Evolutionary conservation across 2,113 vertebrate species (phyloP).

Genomic region (Dasyprocta punctata): DNA sequence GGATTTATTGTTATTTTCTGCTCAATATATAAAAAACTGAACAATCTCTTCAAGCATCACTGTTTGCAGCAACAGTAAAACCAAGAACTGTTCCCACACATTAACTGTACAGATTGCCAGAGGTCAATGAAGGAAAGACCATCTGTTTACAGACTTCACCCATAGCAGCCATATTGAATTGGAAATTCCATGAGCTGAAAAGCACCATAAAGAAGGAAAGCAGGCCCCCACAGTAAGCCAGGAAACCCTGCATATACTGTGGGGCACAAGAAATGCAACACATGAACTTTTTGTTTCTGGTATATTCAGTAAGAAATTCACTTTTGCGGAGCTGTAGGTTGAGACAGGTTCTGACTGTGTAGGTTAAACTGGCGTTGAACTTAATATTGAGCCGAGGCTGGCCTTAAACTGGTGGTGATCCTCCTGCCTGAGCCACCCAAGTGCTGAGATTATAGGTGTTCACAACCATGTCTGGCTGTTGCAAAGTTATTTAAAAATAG

Average conservation of each 20-base stretch:
- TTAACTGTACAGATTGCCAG: too few relatives aligned
- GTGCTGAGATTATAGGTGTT: too few relatives aligned
- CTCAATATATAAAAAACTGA: neutral
- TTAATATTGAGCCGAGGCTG: too few relatives aligned
- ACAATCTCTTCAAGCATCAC: neutral
- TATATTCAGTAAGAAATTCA: neutral
- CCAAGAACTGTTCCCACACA: neutral
- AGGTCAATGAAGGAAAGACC: neutral
- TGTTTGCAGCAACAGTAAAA: neutral
- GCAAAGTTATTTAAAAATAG: neutral
- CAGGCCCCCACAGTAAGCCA: neutral
- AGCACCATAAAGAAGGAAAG: neutral
- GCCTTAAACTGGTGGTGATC: too few relatives aligned
- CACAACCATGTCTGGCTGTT: too few relatives aligned
- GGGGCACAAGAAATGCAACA: neutral
- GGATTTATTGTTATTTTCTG: neutral
- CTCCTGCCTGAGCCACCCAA: too few relatives aligned
- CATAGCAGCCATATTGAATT: neutral
- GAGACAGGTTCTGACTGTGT: neutral
- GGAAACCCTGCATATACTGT: neutral
- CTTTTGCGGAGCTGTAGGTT: neutral
- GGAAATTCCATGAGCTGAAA: neutral
- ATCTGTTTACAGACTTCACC: neutral
- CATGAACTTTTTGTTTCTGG: neutral
- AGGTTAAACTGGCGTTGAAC: neutral